Evolutionary conservation across 2,113 vertebrate species (phyloP).

Genomic region (Scolopax mira): DNA sequence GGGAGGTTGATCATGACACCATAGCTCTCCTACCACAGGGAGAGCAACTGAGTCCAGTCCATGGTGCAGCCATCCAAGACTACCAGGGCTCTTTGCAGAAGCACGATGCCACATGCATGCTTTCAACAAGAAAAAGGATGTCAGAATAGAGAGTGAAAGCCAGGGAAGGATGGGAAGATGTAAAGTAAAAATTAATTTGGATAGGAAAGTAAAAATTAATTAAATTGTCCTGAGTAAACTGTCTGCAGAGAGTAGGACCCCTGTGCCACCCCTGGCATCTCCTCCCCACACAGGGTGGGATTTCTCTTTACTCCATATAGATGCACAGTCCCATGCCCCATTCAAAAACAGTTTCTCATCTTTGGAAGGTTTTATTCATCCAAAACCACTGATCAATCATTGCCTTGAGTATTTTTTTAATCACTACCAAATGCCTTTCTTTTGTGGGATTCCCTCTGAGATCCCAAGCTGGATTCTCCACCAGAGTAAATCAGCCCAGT

Average conservation of each 20-base stretch:
- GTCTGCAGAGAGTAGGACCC: background rate
- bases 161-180: background rate
- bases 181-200: background rate
- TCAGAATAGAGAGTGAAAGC: background rate
- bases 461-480: background rate
- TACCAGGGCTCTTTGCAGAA: background rate
- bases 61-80: background rate
- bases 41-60: background rate
- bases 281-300: background rate
- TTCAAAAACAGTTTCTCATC: background rate
- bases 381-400: background rate
- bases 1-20: background rate
- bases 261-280: background rate
- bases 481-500: background rate
- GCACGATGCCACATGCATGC: rapidly evolving
- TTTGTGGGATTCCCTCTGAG: background rate
- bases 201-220: background rate
- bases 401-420: background rate
- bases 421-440: background rate
- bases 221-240: background rate
- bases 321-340: background rate
- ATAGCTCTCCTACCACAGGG: background rate
- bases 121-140: background rate
- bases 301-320: background rate
- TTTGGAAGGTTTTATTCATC: background rate